Evolutionary conservation across 2,888 invertebrate genomes (phyloP).

Genomic region (Notodonta ziczac): DNA sequence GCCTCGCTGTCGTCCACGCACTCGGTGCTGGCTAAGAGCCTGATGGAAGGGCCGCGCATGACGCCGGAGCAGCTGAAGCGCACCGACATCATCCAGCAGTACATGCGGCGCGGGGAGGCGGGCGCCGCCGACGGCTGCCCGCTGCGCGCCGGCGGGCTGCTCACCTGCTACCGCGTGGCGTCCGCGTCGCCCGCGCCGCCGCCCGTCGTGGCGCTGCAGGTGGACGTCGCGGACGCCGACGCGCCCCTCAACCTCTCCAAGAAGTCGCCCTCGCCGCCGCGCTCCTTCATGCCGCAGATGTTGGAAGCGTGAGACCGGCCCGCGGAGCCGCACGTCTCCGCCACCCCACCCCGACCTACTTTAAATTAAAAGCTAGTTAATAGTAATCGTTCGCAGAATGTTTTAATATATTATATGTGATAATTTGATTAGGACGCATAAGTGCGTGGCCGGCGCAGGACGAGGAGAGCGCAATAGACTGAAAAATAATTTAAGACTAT

Average conservation of each 20-base stretch:
- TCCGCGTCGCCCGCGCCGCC: conserved; percentile 74
- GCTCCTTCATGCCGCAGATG: conserved; percentile 86
- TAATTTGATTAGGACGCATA: conserved; percentile 85
- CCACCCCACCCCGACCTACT: conserved; percentile 82
- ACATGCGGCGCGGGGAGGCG: conserved; percentile 92
- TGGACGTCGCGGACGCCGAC: conserved; percentile 93
- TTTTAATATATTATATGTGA: conserved; percentile 89
- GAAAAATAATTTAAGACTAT: conserved; percentile 85
- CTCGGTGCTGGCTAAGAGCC: conserved; percentile 94
- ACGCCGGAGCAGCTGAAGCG: conserved; percentile 96
- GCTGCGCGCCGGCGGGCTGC: conserved; percentile 65
- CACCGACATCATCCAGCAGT: conserved; percentile 96
- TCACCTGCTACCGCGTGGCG: conserved; percentile 68
- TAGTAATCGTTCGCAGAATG: conserved; percentile 84
- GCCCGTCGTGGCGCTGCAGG: conserved; percentile 84
- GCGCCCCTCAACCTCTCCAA: conserved; percentile 96
- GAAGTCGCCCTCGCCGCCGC: conserved; percentile 88
- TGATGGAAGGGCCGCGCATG: conserved; percentile 97
- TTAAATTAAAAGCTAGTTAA: conserved; percentile 81
- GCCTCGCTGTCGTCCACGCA: conserved; percentile 92
- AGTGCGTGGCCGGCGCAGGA: conserved; percentile 83
- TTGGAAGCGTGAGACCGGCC: conserved; percentile 86
- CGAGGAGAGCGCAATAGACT: conserved; percentile 85
- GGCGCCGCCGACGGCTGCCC: conserved; percentile 75
- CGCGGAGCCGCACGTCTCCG: conserved; percentile 80